These are phyloP conservation scores for Patella vulgata DNA, from an alignment of 1,140 invertebrate genomes.

Conservation along the genomic window DNA sequence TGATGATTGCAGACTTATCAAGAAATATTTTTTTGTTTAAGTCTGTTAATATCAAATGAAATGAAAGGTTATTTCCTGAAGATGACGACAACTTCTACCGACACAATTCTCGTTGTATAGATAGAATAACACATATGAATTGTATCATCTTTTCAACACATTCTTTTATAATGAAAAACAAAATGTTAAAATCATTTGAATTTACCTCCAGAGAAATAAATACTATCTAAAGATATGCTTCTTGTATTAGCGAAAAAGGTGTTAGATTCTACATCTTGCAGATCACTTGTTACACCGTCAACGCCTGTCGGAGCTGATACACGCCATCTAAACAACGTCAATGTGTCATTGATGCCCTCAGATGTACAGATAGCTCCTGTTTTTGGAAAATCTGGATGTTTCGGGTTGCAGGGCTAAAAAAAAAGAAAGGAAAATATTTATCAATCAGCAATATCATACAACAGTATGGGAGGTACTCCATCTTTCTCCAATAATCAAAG, in stretches of 20 bases:
- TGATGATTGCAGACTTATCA: no score
- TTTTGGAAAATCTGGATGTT: slow-evolving; percentile 62
- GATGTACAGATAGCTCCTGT: slow-evolving; percentile 55
- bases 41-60: no score
- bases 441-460: not conserved
- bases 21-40: no score
- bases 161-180: no score
- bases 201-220: slow-evolving; percentile 65
- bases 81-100: no score
- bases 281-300: slow-evolving; percentile 52
- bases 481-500: no score
- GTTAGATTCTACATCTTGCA: slow-evolving; percentile 58
- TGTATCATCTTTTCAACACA: no score
- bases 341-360: slow-evolving; percentile 63
- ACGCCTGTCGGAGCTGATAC: slow-evolving; percentile 56
- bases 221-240: slow-evolving; percentile 63
- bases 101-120: no score
- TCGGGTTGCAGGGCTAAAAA: slow-evolving; percentile 64
- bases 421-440: slow-evolving; percentile 6
- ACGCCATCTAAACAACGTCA: slow-evolving; percentile 64
- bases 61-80: no score
- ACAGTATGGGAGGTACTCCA: not conserved
- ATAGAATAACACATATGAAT: no score
- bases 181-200: no score
- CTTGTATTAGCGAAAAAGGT: slow-evolving; percentile 65